Percentiles rank a stretch among this genome's conserved stretches.
Conservation (phyloP, 2,113 vertebrate species). For the Dryoscopus gambensis region DNA sequence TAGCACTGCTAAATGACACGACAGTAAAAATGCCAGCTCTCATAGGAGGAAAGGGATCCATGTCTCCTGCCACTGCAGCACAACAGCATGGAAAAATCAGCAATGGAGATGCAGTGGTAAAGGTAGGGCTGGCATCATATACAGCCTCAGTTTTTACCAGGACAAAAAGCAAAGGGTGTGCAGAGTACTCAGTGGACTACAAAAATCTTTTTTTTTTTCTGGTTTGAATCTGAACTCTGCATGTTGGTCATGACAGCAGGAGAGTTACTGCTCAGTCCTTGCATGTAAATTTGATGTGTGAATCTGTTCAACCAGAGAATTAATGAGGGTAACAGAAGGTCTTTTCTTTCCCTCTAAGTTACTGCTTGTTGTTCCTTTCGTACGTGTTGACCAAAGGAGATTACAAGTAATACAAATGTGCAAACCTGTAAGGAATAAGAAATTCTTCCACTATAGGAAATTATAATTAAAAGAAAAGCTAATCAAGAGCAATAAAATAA, state of each 20-base stretch:
- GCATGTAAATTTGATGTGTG: neutral
- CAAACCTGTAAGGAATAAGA: neutral
- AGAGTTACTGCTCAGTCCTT: neutral
- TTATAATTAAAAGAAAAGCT: neutral
- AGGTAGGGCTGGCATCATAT: neutral
- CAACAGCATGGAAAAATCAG: neutral
- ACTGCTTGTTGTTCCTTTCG: neutral
- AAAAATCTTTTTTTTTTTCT: neutral
- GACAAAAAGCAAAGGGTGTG: neutral
- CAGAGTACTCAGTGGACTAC: neutral
- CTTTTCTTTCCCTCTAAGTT: neutral
- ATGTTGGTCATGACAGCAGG: neutral
- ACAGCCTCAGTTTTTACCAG: neutral
- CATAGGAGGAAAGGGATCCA: neutral
- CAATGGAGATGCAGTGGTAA: neutral
- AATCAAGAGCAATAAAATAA: neutral
- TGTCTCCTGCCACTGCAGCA: neutral
- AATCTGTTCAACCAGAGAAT: neutral
- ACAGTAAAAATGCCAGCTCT: neutral
- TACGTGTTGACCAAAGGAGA: neutral
- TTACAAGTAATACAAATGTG: neutral
- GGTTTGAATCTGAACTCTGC: neutral
- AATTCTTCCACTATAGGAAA: neutral
- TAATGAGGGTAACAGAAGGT: neutral
- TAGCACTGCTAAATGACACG: neutral